Conservation (phyloP, 2,113 vertebrate species). For the Sinocyclocheilus rhinocerous region DNA sequence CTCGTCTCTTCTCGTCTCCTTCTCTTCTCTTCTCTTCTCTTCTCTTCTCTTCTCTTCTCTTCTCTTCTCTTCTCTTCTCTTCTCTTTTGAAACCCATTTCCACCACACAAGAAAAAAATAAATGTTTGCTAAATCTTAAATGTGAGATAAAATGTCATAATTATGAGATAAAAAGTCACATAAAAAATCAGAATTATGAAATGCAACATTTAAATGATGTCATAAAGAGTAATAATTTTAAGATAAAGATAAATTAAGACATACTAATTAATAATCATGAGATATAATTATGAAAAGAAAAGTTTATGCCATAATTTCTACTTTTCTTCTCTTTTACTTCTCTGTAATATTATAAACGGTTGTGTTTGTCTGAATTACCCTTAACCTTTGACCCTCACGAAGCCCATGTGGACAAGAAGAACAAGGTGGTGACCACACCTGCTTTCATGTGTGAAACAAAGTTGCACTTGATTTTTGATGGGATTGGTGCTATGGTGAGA, state of each 20-base stretch:
- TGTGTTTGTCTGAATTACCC: slow-evolving; percentile 22
- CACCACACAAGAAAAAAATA: too few species aligned
- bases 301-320: not conserved
- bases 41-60: not conserved
- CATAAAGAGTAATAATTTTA: not conserved
- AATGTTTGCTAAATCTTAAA: too few species aligned
- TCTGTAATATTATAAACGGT: not conserved
- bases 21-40: slow-evolving; percentile 2
- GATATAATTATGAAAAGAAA: not conserved
- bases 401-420: slow-evolving; percentile 81
- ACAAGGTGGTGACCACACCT: slow-evolving; percentile 85
- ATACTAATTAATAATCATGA: not conserved
- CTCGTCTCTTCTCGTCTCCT: not conserved
- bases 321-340: not conserved
- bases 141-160: too few species aligned
- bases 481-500: slow-evolving; percentile 84
- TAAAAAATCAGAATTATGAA: not conserved
- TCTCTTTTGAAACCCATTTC: too few species aligned
- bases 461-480: slow-evolving; percentile 83
- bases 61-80: too few species aligned
- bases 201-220: not conserved
- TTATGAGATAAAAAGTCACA: too few species aligned
- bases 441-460: slow-evolving; percentile 87
- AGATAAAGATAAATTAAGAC: not conserved
- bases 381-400: slow-evolving; percentile 76